Percentiles rank a stretch among this genome's conserved stretches.
These are phyloP conservation scores for Ametastegia equiseti DNA, from an alignment of 2,888 invertebrate species.

Conservation along the genomic window DNA sequence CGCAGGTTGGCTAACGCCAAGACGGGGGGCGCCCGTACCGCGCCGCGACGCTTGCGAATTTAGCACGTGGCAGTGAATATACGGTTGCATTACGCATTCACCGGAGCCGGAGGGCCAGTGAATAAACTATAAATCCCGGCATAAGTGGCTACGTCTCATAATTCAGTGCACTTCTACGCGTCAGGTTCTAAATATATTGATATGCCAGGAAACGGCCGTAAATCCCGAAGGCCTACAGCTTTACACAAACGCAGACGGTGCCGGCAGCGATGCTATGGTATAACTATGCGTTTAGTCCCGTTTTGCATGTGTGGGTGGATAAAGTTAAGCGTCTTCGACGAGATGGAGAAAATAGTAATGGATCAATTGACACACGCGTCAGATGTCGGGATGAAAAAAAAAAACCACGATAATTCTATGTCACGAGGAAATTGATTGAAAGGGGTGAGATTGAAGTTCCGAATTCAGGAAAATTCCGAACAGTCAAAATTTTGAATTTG, in stretches of 20 bases:
- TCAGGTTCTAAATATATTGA: constrained; percentile 58
- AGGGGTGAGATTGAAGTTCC: too few relatives aligned
- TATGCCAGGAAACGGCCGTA: constrained; percentile 38
- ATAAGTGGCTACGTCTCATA: constrained; percentile 63
- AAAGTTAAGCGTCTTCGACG: not conserved
- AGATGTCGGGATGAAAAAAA: not conserved
- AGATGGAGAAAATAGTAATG: constrained; percentile 3
- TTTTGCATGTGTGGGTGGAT: constrained; percentile 3
- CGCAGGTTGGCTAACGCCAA: not conserved
- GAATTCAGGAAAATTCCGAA: too few relatives aligned
- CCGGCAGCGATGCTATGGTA: not conserved
- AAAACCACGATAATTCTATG: too few relatives aligned
- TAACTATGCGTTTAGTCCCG: not conserved
- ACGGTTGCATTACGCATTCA: constrained; percentile 64
- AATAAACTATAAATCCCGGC: constrained; percentile 65
- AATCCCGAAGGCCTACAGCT: constrained; percentile 33
- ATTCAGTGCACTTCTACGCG: constrained; percentile 57
- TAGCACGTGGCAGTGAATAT: constrained; percentile 58
- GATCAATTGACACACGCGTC: constrained; percentile 5
- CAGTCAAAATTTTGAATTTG: too few relatives aligned
- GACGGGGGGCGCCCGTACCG: constrained; percentile 16
- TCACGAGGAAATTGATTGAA: too few relatives aligned
- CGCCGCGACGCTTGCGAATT: constrained; percentile 52
- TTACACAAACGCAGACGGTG: not conserved
- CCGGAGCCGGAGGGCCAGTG: constrained; percentile 56